Evolutionary conservation across 2,113 vertebrate genomes (phyloP), one percentile per base, ranked within the genome.

Genomic region (Calcarius ornatus): DNA sequence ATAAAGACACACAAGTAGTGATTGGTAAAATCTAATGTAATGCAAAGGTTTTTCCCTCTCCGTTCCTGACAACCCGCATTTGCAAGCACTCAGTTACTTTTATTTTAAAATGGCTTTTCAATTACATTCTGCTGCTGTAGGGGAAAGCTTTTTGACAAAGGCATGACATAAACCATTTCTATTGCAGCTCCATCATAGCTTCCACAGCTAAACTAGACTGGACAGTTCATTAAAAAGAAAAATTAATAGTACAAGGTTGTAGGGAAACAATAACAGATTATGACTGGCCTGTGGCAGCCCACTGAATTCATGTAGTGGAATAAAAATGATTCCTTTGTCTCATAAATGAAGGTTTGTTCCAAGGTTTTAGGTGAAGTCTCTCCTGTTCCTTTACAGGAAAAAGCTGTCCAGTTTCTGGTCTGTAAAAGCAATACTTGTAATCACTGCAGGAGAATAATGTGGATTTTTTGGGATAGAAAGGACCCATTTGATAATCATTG

Each of bases 141-240:
- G 95, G 96, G 91, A 95, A 97, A 94, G 94, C 86, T 91, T 97
- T 97, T 97, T 97, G 97, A 98, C 92, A 97, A 97, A 97, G 97
- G 97, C 96, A 94, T 97, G 98, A 96, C 97, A 98, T 96, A 97
- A 98, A 98, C 97, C 98, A 98, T 99, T 98, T 98, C 98, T 97
- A 98, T 94, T 96, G 96, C 97, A 92, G 73, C 95, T 96, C 96
- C 90, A 91, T 98, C 97, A 94, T 92, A 87, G 89, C 97, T 98
- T 77, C 93, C 38, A 12, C 93, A 93, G 95, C 94, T 97, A 97
- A 97, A 98, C 92, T 95, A 61, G 77, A 94, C 95, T 69, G 95
- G 98, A 97, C 97, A 98, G 95, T 98, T 98, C 96, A 98, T 98
- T 98, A 98, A 94, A 97, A 98, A 98, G 94, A 98, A 97, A 98